phyloP scores from a whole-genome alignment of 2,113 vertebrate genomes.

The Laticauda colubrina region DNA sequence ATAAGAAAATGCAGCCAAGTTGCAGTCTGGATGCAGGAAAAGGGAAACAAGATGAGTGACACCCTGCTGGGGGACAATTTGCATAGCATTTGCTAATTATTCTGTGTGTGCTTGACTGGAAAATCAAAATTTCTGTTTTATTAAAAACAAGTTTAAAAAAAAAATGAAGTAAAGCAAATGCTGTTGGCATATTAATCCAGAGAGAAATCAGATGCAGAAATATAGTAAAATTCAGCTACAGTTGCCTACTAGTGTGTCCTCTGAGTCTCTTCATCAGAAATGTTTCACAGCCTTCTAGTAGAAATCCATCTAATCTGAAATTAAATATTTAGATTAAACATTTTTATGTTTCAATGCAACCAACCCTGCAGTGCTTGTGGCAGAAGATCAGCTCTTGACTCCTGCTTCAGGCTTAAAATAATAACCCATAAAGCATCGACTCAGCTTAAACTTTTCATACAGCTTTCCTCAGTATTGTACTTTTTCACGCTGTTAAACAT shows the following conservation, averaged over 20 bases:
- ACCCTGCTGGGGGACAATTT: background rate
- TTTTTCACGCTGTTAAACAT: background rate
- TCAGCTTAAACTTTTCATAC: background rate
- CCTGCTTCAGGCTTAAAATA: background rate
- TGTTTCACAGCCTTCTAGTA: background rate
- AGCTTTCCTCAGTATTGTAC: background rate
- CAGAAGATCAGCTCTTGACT: background rate
- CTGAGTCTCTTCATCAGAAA: background rate
- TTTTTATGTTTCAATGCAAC: background rate
- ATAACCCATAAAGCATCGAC: background rate
- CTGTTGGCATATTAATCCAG: background rate
- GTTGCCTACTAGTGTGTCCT: background rate
- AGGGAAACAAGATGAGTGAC: background rate
- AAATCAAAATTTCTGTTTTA: background rate
- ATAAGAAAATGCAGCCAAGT: background rate
- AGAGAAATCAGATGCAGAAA: background rate
- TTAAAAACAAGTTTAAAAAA: background rate
- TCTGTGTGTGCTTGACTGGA: background rate
- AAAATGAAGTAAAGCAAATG: background rate
- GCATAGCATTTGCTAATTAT: background rate
- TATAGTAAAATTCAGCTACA: background rate
- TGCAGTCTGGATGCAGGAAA: background rate
- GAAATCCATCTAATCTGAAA: background rate
- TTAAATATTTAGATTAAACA: background rate
- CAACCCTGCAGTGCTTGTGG: background rate